These are phyloP conservation scores for Gallinago stenura DNA, from an alignment of 2,797 vertebrate genomes.

Conservation along the genomic window DNA sequence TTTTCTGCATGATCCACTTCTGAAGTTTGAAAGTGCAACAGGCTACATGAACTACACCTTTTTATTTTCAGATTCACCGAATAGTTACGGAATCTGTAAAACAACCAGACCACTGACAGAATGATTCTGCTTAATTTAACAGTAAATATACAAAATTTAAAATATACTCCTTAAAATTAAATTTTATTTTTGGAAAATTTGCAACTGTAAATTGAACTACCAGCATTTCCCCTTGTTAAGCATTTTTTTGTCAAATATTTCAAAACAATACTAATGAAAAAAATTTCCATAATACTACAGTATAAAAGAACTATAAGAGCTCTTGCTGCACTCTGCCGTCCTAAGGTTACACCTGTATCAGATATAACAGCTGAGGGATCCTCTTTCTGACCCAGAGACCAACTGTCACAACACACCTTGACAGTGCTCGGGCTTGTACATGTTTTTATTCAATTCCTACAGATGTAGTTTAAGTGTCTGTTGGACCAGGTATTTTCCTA, in stretches of 20 bases:
- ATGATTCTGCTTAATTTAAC: neutral
- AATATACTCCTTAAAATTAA: neutral
- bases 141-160: neutral
- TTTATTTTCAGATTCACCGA: neutral
- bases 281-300: neutral
- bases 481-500: neutral
- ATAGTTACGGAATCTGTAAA: neutral
- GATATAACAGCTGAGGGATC: neutral
- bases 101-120: neutral
- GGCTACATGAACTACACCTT: fast-evolving
- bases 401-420: neutral
- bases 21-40: neutral
- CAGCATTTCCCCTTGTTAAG: neutral
- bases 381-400: neutral
- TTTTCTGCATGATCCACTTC: neutral
- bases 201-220: neutral
- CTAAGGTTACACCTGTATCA: neutral
- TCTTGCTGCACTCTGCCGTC: neutral
- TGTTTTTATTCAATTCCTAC: neutral
- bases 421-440: neutral
- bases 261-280: neutral
- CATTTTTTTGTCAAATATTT: neutral
- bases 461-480: neutral
- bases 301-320: neutral
- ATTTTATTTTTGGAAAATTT: neutral